These are phyloP conservation scores for Peromyscus nudipes DNA, from an alignment of 2,797 vertebrate species.

Conservation along the genomic window DNA sequence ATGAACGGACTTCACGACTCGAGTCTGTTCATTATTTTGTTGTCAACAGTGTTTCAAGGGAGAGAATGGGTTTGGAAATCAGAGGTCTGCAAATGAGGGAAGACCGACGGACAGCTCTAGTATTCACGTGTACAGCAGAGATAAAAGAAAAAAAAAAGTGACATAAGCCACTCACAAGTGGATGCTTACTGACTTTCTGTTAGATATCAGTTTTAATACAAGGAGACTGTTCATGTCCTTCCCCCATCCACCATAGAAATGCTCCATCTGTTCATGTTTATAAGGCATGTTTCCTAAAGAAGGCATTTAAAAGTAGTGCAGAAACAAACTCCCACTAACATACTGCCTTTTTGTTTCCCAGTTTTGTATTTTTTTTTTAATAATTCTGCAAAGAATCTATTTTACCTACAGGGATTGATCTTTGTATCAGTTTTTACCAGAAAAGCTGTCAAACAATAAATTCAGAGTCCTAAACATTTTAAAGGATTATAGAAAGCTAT, in stretches of 20 bases:
- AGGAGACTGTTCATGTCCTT: conserved; percentile 40
- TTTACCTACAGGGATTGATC: conserved; percentile 47
- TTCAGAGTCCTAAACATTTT: conserved; percentile 65
- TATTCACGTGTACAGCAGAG: conserved; percentile 69
- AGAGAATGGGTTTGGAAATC: conserved; percentile 57
- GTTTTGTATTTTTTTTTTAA: neutral
- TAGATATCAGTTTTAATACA: conserved; percentile 59
- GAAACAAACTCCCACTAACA: conserved; percentile 71
- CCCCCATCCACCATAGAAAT: neutral
- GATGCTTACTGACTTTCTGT: conserved; percentile 53
- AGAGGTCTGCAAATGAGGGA: conserved; percentile 54
- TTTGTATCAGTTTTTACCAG: conserved; percentile 74
- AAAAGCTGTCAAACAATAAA: conserved; percentile 60
- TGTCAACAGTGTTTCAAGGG: conserved; percentile 64
- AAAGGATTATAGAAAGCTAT: conserved; percentile 62
- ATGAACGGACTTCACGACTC: conserved; percentile 67
- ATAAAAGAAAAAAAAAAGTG: conserved; percentile 62
- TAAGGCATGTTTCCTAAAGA: conserved; percentile 65
- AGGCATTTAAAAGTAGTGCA: conserved; percentile 42
- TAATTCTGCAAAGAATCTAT: conserved; percentile 66
- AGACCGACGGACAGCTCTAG: conserved; percentile 43
- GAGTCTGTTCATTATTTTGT: conserved; percentile 76
- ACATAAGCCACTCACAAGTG: conserved; percentile 35
- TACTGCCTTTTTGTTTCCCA: conserved; percentile 26
- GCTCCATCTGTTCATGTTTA: conserved; percentile 35